Percentiles rank a stretch among this genome's conserved stretches.
Evolutionary conservation across 2,113 vertebrate genomes (phyloP).

Genomic region (Strix uralensis): DNA sequence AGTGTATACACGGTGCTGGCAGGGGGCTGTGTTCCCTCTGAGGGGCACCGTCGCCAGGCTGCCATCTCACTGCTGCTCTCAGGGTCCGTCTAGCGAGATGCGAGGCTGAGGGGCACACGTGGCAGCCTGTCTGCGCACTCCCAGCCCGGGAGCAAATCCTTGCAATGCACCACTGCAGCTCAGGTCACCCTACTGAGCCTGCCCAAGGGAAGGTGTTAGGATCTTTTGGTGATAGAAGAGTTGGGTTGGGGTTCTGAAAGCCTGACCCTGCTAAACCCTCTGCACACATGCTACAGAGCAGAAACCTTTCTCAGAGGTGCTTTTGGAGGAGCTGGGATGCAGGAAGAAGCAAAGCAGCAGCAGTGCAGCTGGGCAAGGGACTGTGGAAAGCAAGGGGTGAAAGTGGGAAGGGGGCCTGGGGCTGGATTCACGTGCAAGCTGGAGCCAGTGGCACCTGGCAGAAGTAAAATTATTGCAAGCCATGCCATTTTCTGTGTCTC

Average conservation of each 20-base stretch:
- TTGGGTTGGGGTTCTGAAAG: background rate
- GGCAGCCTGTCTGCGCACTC: rapidly evolving
- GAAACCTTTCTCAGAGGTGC: background rate
- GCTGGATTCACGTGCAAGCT: background rate
- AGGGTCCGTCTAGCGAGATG: rapidly evolving
- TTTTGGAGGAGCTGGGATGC: background rate
- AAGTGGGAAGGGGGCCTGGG: background rate
- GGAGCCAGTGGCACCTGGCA: background rate
- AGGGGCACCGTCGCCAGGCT: rapidly evolving
- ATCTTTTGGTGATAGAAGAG: background rate
- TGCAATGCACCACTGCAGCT: rapidly evolving
- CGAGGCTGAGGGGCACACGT: rapidly evolving
- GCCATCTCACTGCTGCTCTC: background rate
- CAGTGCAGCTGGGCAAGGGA: rapidly evolving
- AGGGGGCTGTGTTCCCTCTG: background rate
- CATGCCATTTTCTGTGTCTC: background rate
- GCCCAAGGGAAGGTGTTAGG: background rate
- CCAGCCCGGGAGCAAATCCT: background rate
- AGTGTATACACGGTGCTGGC: background rate
- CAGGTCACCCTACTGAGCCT: too few relatives aligned
- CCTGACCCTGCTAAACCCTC: background rate
- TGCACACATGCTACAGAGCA: background rate
- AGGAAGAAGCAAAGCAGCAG: background rate
- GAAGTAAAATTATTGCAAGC: background rate
- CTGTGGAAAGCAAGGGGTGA: background rate